Evolutionary conservation across 2,888 invertebrate species (phyloP), one percentile per base, ranked within the genome.

Genomic region (Ernsta delagoae): DNA sequence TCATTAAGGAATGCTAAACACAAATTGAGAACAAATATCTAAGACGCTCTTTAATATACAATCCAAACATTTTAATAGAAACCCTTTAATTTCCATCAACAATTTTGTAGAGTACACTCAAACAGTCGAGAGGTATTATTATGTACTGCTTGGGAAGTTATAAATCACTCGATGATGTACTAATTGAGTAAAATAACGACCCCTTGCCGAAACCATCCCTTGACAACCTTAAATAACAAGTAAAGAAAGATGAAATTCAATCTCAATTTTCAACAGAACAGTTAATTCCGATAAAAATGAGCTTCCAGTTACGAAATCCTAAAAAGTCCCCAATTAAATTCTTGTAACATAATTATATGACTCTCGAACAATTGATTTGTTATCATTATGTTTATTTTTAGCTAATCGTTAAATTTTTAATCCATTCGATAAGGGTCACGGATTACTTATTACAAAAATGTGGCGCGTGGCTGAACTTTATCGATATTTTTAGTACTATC

Each of bases 171-270:
- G 34, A 50, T 53, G 16, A 41, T 64, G 11, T 31, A 59, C 65
- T 65, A 63, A 63, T 63, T 65, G 50, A 50, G 59, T 39, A 59
- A 53, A 59, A 66, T 66, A 66, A 59, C 65, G 34, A 65, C 48
- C 48, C 12, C 7, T 24, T 24, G 50, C 8, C 16, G 16, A 53
- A 59, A 59, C 11, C 34, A 48, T 50, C 48, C 43, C 31, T 43
- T 36, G 43, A 59, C 65, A 59, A 41, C 24, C 34, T 16, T 57
- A 48, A 9, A n/a, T n/a, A 4, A 45, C 57, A n/a, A 60, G 41
- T 59, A 66, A 66, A 66, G 54, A 60, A 56, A 56, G 31, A 59
- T 43, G 9, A 9, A 59, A 59, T 65, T 12, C 2, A 7, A 48
- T 48, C 12, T 16, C 48, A 11, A 41, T 54, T 53, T 60, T 5